A percentile compares a stretch with the other conserved stretches of the same genome.
Conservation (phyloP, 2,113 vertebrate genomes). For the Microcebus ravelobensis region DNA sequence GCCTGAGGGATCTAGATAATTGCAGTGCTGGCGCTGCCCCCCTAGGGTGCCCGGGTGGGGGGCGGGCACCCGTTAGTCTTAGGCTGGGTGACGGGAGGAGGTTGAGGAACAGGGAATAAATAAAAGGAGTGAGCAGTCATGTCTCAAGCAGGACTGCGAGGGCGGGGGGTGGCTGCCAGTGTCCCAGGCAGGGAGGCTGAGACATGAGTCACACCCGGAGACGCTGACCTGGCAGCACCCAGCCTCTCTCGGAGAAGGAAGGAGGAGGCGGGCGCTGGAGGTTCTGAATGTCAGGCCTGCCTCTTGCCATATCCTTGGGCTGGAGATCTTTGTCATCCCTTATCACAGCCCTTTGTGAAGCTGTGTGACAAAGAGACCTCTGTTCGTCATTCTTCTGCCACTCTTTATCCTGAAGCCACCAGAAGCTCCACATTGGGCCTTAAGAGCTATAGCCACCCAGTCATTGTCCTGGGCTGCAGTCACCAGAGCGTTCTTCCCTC, state of each 20-base stretch:
- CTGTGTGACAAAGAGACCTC: background rate
- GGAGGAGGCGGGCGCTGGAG: background rate
- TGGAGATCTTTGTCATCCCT: background rate
- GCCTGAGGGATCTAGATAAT: background rate
- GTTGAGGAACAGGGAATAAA: conserved; percentile 57
- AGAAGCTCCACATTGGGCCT: background rate
- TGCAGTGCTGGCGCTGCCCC: background rate
- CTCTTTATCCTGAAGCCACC: background rate
- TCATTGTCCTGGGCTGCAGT: background rate
- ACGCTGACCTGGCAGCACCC: conserved; percentile 24
- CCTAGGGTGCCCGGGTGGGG: background rate
- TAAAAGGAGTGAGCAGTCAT: conserved; percentile 37
- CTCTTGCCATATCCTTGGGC: background rate
- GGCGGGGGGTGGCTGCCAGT: conserved; percentile 27
- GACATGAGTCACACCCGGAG: conserved; percentile 63
- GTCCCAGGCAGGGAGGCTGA: conserved; percentile 45
- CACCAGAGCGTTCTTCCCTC: background rate
- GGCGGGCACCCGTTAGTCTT: conserved; percentile 55
- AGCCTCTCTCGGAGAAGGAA: background rate
- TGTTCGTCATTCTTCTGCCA: background rate
- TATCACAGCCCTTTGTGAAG: background rate
- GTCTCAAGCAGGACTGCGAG: conserved; percentile 51
- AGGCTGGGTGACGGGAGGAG: background rate
- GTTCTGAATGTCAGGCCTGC: background rate
- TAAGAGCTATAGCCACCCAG: background rate